Evolutionary conservation across 2,888 invertebrate species (phyloP), one percentile per base, ranked within the genome.

Genomic region (Erebia aethiops): DNA sequence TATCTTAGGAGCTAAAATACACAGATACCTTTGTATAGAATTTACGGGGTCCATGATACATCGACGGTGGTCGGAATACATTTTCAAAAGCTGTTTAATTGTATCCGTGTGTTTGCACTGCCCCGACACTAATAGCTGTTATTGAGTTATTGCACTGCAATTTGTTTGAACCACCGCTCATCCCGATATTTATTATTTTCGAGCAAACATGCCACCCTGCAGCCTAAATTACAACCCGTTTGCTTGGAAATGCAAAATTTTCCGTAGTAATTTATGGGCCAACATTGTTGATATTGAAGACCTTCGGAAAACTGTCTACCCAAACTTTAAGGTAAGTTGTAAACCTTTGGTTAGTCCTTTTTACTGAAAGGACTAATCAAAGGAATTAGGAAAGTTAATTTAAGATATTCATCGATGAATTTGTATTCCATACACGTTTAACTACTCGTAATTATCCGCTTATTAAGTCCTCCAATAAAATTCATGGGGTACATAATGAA

Each of bases 131-230:
- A 89, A 92, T 91, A 77, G 80, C 73, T 71, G 87, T 79, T 86
- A 84, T 85, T 83, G 83, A 82, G 80, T 91, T 90, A 91, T 89
- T 85, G 86, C 88, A 80, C 82, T 77, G 85, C 82, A 91, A 91
- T 90, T 90, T 89, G 78, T 84, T 74, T 80, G 81, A 87, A 86
- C 85, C 82, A 82, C 81, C 78, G 81, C 75, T 76, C 76, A 77
- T 74, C 75, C 74, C 78, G 80, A 67, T 41, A 56, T 67, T 80
- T 80, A 81, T 81, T 80, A 78, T 76, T 76, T 77, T 73, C 75
- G 77, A 72, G 75, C 73, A 69, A 71, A 72, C 76, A 70, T 75
- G 70, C 75, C 77, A 75, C 76, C 78, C 70, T 72, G 79, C 70
- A 65, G 65, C 61, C 71, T 69, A 71, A 74, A 76, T 65, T 52